Percentiles rank a stretch among this genome's conserved stretches.
Conservation (phyloP, 2,797 vertebrate species). For the Tachyglossus aculeatus region DNA sequence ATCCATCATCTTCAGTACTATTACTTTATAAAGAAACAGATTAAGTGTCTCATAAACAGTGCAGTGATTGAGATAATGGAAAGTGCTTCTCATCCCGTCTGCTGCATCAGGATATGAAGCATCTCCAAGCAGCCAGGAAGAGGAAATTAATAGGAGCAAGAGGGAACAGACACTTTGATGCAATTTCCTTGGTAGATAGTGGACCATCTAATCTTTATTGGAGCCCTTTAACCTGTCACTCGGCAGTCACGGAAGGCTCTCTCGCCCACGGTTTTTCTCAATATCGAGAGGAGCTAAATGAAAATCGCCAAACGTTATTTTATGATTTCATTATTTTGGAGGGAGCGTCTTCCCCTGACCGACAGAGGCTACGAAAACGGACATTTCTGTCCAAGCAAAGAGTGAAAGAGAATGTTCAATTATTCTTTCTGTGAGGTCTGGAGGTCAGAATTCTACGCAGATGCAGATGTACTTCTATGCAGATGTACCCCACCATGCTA, state of each 20-base stretch:
- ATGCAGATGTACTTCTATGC: neutral
- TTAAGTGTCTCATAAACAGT: constrained; percentile 71
- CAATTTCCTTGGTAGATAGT: constrained; percentile 85
- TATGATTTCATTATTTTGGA: constrained; percentile 66
- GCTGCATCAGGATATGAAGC: constrained; percentile 78
- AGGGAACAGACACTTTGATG: constrained; percentile 83
- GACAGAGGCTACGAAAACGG: neutral
- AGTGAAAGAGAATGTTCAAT: neutral
- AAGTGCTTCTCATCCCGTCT: constrained; percentile 74
- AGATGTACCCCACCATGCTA: constrained; percentile 53
- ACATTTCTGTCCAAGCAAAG: constrained; percentile 44
- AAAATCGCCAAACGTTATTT: constrained; percentile 72
- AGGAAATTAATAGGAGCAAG: constrained; percentile 84
- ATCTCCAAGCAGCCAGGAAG: constrained; percentile 74
- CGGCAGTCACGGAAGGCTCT: constrained; percentile 72
- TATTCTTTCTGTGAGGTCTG: neutral
- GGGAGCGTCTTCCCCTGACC: neutral
- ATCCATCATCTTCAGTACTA: constrained; percentile 46
- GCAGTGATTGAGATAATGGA: constrained; percentile 78
- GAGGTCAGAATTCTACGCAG: constrained; percentile 10
- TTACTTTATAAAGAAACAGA: constrained; percentile 67
- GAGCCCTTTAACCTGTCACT: constrained; percentile 83
- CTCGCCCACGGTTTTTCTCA: constrained; percentile 59
- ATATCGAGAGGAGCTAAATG: constrained; percentile 72
- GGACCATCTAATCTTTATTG: constrained; percentile 84